These are phyloP conservation scores for Adrianichthys oophorus DNA, from an alignment of 2,797 vertebrate species.

Conservation along the genomic window DNA sequence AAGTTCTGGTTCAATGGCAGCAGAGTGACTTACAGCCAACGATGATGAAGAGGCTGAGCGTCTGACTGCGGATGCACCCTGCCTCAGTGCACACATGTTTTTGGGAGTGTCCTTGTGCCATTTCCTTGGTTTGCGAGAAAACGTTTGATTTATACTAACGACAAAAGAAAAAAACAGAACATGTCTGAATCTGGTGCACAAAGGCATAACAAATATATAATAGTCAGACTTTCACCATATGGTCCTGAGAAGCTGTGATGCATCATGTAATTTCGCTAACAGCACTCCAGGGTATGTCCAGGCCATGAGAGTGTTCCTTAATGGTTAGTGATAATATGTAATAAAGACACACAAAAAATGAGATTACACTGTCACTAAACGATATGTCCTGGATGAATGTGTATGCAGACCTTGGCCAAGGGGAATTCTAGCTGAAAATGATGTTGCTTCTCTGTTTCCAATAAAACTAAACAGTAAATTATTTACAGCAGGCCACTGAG, in stretches of 20 bases:
- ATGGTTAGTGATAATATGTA: slow-evolving; percentile 59
- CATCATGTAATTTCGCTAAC: slow-evolving; percentile 50
- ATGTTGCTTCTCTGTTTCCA: slow-evolving; percentile 75
- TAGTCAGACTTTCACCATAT: slow-evolving; percentile 48
- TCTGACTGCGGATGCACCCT: slow-evolving; percentile 31
- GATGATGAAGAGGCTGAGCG: slow-evolving; percentile 32
- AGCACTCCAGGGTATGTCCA: slow-evolving; percentile 52
- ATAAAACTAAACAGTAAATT: slow-evolving; percentile 81
- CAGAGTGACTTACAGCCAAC: slow-evolving; percentile 41
- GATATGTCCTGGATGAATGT: slow-evolving; percentile 58
- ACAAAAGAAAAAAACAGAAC: slow-evolving; percentile 31
- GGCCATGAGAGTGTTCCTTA: slow-evolving; percentile 40
- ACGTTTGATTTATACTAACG: slow-evolving; percentile 43
- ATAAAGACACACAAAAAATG: slow-evolving; percentile 58
- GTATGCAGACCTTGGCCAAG: slow-evolving; percentile 71
- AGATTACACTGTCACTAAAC: slow-evolving; percentile 49
- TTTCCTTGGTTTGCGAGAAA: slow-evolving; percentile 32
- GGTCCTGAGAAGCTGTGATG: slow-evolving; percentile 45
- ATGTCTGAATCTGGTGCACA: slow-evolving; percentile 32
- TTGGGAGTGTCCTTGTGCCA: slow-evolving; percentile 19
- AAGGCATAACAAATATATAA: slow-evolving; percentile 56
- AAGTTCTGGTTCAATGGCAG: slow-evolving; percentile 52
- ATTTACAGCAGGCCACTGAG: slow-evolving; percentile 75
- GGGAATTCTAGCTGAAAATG: slow-evolving; percentile 68
- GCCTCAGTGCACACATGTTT: slow-evolving; percentile 26